Evolutionary conservation across 2,888 invertebrate genomes (phyloP), one percentile per base, ranked within the genome.

Genomic region (Ennomos quercinarius): DNA sequence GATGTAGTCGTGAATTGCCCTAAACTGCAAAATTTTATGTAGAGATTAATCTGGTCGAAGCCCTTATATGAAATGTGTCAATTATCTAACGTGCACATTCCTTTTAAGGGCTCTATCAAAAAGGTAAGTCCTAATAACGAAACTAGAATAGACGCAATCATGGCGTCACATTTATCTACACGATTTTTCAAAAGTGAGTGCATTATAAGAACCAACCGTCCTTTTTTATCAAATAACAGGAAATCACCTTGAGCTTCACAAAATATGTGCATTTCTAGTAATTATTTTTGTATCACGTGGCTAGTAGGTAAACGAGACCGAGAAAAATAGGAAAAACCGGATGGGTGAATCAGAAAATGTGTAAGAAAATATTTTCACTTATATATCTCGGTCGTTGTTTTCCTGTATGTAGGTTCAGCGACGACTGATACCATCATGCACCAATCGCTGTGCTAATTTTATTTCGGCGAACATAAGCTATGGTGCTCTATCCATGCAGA

Each of bases 1-100:
- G 62, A 62, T 70, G 64, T 56, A 61, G 60, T 35, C 49, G 47
- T 63, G 60, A 62, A 68, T 71, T 71, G 72, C 68, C 70, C 63
- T 66, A 60, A 68, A 70, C 53, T 60, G 67, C 60, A 61, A 62
- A 66, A 67, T 66, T 67, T 70, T 59, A 73, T 64, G 71, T 70
- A 54, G 63, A 70, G 67, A 69, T 66, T 64, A 66, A 71, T 75
- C 59, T 68, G 44, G 27, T 8, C 10, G 39, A 43, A 58, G 53
- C 56, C 68, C 71, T 58, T 68, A 70, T 73, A 67, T 52, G 63
- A 65, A 66, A 52, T 70, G 58, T 54, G 57, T 57, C 59, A 58
- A 56, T 60, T 61, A 58, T 60, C 39, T 57, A 64, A 53, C 56
- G 56, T 57, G 54, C 34, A 54, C 46, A 34, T 56, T 50, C 52